Percentiles rank a stretch among this genome's conserved stretches.
Evolutionary conservation across 1,140 invertebrate genomes (phyloP).

Genomic region (Diuraphis noxia): DNA sequence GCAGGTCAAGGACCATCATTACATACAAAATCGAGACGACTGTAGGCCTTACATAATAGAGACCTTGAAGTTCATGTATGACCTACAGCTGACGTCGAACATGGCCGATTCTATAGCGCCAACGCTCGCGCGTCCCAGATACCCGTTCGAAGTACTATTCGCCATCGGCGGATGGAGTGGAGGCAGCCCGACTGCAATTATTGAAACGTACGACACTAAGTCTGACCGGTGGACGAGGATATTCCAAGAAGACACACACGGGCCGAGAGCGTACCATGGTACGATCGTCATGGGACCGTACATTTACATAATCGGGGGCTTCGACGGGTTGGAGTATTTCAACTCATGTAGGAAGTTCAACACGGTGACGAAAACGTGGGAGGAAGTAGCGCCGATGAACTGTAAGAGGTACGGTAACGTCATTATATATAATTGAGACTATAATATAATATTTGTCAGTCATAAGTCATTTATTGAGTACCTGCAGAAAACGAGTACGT

Average conservation of each 20-base stretch:
- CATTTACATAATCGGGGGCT: slow-evolving; percentile 74
- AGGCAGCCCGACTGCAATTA: slow-evolving; percentile 70
- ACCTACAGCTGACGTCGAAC: slow-evolving; percentile 62
- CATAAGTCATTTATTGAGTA: too few relatives aligned
- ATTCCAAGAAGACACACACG: slow-evolving; percentile 66
- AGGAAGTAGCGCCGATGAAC: slow-evolving; percentile 68
- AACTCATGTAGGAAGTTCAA: slow-evolving; percentile 70
- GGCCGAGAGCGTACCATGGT: slow-evolving; percentile 73
- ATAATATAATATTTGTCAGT: neutral
- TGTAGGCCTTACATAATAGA: slow-evolving; percentile 76
- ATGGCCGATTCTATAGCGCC: slow-evolving; percentile 61
- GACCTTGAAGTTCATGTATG: slow-evolving; percentile 73
- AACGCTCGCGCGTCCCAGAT: slow-evolving; percentile 67
- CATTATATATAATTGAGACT: neutral
- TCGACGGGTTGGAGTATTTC: slow-evolving; percentile 69
- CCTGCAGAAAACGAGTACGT: neutral
- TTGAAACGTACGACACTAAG: slow-evolving; percentile 78
- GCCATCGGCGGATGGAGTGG: slow-evolving; percentile 78
- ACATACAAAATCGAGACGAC: slow-evolving; percentile 67
- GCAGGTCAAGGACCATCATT: slow-evolving; percentile 59
- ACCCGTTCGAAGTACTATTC: slow-evolving; percentile 73
- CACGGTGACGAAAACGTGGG: slow-evolving; percentile 68
- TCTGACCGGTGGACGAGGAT: slow-evolving; percentile 74
- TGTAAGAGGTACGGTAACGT: slow-evolving; percentile 61
- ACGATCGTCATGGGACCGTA: slow-evolving; percentile 66